Evolutionary conservation across 2,113 vertebrate genomes (phyloP).

Genomic region (Upupa epops): DNA sequence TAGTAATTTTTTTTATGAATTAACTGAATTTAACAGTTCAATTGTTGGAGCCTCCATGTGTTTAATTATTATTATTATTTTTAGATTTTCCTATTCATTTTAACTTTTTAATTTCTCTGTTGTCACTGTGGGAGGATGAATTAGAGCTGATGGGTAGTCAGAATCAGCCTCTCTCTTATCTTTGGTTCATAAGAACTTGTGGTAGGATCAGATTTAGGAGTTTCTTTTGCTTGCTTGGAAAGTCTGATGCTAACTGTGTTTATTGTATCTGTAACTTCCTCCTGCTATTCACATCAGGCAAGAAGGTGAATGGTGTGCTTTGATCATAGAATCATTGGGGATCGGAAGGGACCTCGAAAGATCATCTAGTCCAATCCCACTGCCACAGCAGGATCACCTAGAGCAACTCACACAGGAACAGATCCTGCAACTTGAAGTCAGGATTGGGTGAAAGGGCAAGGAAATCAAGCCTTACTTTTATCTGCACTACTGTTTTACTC

Average conservation of each 20-base stretch:
- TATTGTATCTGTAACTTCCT: background rate
- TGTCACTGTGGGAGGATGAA: background rate
- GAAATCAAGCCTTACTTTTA: accelerated
- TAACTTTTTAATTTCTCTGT: background rate
- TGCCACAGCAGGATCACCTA: no score
- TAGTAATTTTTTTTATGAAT: background rate
- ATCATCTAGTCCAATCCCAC: no score
- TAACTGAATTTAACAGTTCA: background rate
- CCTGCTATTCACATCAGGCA: background rate
- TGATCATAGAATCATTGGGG: no score
- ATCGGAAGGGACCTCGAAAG: no score
- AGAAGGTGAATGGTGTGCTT: background rate
- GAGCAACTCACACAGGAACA: no score
- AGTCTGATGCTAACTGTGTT: background rate
- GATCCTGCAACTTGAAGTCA: no score
- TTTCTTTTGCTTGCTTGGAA: background rate
- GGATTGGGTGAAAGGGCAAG: background rate
- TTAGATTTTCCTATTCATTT: background rate
- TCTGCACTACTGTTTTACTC: background rate
- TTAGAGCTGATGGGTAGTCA: background rate
- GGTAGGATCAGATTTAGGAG: background rate
- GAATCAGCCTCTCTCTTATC: background rate
- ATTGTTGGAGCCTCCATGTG: background rate
- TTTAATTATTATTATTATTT: background rate
- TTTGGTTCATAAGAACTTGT: background rate